Evolutionary conservation across 2,888 invertebrate species (phyloP).

Genomic region (Sipunculus nudus): DNA sequence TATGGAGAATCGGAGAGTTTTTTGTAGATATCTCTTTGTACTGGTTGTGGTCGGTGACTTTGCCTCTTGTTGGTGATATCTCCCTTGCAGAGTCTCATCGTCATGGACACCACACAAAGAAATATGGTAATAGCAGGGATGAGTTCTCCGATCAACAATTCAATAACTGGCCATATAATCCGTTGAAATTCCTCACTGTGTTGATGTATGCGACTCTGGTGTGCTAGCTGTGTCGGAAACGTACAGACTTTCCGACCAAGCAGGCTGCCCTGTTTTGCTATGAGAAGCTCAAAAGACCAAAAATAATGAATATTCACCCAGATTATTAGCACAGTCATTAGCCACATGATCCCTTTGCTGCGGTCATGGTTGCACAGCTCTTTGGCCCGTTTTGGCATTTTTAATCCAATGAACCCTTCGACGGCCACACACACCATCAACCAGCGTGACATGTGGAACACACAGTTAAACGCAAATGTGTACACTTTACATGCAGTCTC

Average conservation of each 20-base stretch:
- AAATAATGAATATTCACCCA: constrained; percentile 63
- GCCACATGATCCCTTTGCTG: constrained; percentile 53
- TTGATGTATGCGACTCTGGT: constrained; percentile 29
- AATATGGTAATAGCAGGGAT: constrained; percentile 46
- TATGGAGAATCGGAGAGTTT: too few species aligned
- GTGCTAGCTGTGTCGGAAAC: background rate
- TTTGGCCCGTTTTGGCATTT: constrained; percentile 35
- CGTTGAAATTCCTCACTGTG: constrained; percentile 44
- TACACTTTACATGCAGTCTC: constrained; percentile 61
- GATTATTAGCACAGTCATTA: constrained; percentile 58
- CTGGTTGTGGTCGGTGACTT: too few species aligned
- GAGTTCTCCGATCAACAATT: constrained; percentile 46
- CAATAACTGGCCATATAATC: constrained; percentile 54
- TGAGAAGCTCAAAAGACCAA: constrained; percentile 59
- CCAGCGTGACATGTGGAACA: constrained; percentile 56
- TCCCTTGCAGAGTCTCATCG: too few species aligned
- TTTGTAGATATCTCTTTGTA: too few species aligned
- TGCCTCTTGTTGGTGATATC: too few species aligned
- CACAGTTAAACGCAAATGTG: constrained; percentile 52
- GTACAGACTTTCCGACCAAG: constrained; percentile 9
- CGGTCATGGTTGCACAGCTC: constrained; percentile 54
- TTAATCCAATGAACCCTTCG: constrained; percentile 49
- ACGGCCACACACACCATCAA: constrained; percentile 53
- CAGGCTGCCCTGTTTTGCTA: constrained; percentile 36
- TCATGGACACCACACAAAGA: constrained; percentile 19